Evolutionary conservation across 2,888 invertebrate species (phyloP).

Genomic region (Eueremaeus valkanovi): DNA sequence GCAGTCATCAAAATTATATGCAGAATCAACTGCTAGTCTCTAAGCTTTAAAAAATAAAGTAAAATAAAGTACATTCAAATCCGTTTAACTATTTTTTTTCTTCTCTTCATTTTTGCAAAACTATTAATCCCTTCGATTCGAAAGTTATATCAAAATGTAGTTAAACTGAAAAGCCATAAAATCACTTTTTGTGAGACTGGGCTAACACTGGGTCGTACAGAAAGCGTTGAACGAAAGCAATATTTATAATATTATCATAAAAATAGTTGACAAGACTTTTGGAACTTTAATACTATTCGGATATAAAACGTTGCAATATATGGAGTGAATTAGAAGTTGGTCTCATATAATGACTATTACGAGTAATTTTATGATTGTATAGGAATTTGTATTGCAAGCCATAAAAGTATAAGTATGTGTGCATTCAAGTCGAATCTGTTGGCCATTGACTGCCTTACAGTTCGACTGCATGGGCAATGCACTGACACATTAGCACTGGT

Average conservation of each 20-base stretch:
- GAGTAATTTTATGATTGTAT: constrained; percentile 31
- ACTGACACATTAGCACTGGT: neutral
- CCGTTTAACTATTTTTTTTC: constrained; percentile 26
- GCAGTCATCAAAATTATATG: constrained; percentile 22
- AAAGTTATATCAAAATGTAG: neutral
- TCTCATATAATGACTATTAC: constrained; percentile 27
- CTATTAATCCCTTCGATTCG: neutral
- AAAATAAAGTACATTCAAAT: constrained; percentile 7
- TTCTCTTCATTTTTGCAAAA: no score
- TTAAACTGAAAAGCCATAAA: constrained; percentile 1
- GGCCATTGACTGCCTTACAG: neutral
- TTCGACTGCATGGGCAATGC: neutral
- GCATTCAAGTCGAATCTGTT: constrained; percentile 12
- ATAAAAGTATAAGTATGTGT: constrained; percentile 18
- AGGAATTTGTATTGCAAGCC: constrained; percentile 26
- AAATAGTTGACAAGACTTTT: constrained; percentile 21
- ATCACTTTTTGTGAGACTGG: constrained; percentile 21
- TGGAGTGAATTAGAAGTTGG: constrained; percentile 25
- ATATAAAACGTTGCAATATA: constrained; percentile 23
- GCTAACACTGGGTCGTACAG: neutral
- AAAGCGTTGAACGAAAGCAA: neutral
- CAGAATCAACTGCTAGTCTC: neutral
- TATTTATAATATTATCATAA: constrained; percentile 34
- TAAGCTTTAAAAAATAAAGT: constrained; percentile 21
- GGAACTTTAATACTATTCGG: neutral